Percentiles rank a stretch among this genome's conserved stretches.
These are phyloP conservation scores for Pediacus dermestoides DNA, from an alignment of 2,888 invertebrate genomes.

Conservation along the genomic window DNA sequence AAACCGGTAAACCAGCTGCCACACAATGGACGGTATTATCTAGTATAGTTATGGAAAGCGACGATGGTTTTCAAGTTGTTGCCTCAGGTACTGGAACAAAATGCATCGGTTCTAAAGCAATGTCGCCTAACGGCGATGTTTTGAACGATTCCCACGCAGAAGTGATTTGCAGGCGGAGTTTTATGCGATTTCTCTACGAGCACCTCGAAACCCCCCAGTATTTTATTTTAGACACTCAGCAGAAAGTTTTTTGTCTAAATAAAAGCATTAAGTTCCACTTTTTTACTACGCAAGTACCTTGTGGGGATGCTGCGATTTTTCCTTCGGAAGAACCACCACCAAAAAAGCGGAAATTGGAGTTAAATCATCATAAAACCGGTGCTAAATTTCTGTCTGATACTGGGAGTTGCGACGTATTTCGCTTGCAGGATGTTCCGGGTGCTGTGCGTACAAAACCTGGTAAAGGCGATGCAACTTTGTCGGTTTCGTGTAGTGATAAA, in stretches of 20 bases:
- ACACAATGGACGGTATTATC: constrained; percentile 84
- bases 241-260: constrained; percentile 40
- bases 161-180: constrained; percentile 77
- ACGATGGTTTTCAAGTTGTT: constrained; percentile 57
- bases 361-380: constrained; percentile 65
- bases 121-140: constrained; percentile 64
- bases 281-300: constrained; percentile 83
- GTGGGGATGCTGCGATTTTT: constrained; percentile 91
- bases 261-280: constrained; percentile 70
- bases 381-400: constrained; percentile 72
- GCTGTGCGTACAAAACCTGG: constrained; percentile 85
- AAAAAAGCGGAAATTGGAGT: constrained; percentile 33
- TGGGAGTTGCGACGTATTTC: no score
- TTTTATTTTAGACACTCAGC: background rate
- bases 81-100: constrained; percentile 90
- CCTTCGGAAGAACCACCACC: constrained; percentile 43
- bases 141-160: constrained; percentile 93
- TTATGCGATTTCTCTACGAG: constrained; percentile 71
- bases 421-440: constrained; percentile 68
- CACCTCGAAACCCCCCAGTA: constrained; percentile 45
- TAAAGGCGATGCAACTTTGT: constrained; percentile 81
- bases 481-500: constrained; percentile 94
- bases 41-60: constrained; percentile 61
- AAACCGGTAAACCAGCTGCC: constrained; percentile 73
- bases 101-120: constrained; percentile 72